Percentiles rank a stretch among this genome's conserved stretches.
Evolutionary conservation across 2,888 invertebrate genomes (phyloP).

Genomic region (Adela reaumurella): DNA sequence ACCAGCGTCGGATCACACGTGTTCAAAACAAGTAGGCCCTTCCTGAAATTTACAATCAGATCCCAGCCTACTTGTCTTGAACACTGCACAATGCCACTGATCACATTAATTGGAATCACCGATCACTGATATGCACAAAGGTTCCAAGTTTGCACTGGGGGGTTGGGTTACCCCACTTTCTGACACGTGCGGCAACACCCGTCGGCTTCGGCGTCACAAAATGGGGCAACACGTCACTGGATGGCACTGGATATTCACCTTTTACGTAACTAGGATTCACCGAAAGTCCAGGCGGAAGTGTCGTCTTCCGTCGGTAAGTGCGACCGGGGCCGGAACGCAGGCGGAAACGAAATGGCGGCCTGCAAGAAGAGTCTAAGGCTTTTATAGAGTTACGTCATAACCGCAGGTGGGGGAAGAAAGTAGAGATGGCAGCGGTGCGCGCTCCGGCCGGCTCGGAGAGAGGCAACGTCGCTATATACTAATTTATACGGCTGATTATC

Average conservation of each 20-base stretch:
- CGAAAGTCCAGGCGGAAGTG: slow-evolving; percentile 44
- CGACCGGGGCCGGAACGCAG: slow-evolving; percentile 26
- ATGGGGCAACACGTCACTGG: too few species aligned
- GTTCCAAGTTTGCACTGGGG: too few species aligned
- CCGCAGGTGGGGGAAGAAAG: slow-evolving; percentile 46
- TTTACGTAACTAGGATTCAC: slow-evolving; percentile 33
- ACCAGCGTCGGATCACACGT: too few species aligned
- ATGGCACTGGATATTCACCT: slow-evolving; percentile 22
- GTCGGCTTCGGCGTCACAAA: too few species aligned
- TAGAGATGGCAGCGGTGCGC: slow-evolving; percentile 39
- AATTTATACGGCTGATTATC: slow-evolving; percentile 1
- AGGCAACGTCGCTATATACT: not conserved
- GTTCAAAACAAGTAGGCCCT: too few species aligned
- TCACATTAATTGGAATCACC: too few species aligned
- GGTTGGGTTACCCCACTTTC: too few species aligned
- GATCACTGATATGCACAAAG: too few species aligned
- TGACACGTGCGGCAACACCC: too few species aligned
- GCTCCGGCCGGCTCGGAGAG: not conserved
- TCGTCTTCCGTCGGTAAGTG: slow-evolving; percentile 32
- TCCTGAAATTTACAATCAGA: too few species aligned
- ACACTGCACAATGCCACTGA: slow-evolving; percentile 8
- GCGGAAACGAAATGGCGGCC: slow-evolving; percentile 55
- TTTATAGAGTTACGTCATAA: slow-evolving; percentile 57
- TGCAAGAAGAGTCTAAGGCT: slow-evolving; percentile 48
- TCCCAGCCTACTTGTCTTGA: too few species aligned